A percentile compares a stretch with the other conserved stretches of the same genome.
These are phyloP conservation scores for Eristalinus aeneus DNA, from an alignment of 2,888 invertebrate species.

Conservation along the genomic window DNA sequence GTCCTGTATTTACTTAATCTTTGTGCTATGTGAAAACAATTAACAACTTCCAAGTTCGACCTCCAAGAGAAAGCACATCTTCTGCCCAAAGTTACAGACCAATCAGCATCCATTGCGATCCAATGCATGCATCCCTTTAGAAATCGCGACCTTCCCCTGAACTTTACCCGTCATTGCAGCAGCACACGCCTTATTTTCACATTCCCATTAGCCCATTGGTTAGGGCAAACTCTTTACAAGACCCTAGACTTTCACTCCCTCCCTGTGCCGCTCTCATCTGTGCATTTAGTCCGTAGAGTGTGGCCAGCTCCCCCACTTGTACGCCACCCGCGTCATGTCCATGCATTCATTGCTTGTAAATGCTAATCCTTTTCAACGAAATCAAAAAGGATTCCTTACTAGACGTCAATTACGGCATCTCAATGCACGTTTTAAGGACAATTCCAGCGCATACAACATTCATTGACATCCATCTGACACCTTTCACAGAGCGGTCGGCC, in stretches of 20 bases:
- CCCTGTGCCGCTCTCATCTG: not conserved
- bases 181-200: not conserved
- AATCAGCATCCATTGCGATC: too few relatives aligned
- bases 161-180: not conserved
- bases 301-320: not conserved
- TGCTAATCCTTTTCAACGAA: slow-evolving; percentile 29
- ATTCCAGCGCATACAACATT: slow-evolving; percentile 29
- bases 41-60: too few relatives aligned
- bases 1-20: too few relatives aligned
- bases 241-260: not conserved
- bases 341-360: slow-evolving; percentile 18
- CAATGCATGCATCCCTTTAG: not conserved
- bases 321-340: not conserved
- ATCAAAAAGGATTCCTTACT: slow-evolving; percentile 32
- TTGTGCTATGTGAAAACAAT: too few relatives aligned
- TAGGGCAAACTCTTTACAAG: not conserved
- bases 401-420: slow-evolving; percentile 43
- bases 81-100: too few relatives aligned
- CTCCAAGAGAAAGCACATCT: too few relatives aligned
- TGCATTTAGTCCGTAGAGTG: not conserved
- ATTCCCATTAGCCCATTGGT: not conserved
- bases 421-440: slow-evolving; percentile 41
- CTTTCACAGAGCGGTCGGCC: not conserved
- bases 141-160: not conserved
- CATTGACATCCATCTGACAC: slow-evolving; percentile 31